Evolutionary conservation across 2,113 vertebrate genomes (phyloP), one percentile per base, ranked within the genome.

Genomic region (Nothocercus julius): DNA sequence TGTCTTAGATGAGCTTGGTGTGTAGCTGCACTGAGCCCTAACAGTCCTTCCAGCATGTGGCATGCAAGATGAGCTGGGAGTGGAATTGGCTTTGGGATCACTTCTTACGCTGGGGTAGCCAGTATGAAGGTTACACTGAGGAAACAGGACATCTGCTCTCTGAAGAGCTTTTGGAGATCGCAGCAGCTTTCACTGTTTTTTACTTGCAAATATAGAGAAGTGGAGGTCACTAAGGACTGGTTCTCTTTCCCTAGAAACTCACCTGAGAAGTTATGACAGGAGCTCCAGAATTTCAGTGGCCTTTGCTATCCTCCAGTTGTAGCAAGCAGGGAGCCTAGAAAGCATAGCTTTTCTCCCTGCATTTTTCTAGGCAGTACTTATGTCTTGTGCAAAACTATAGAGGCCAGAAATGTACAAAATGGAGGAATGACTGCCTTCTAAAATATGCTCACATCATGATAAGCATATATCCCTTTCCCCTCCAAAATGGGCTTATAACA

Each of bases 1-100:
- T 53, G 61, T 34, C 74, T 70, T 51, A 83, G 82, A n/a, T 0
- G 5, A 67, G 24, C 83, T 83, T 7, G 0, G 27, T 27, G 54
- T 56, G 87, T 0, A 3, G 63, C 68, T 88, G 64, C 73, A 40
- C 42, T 38, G 83, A 92, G 45, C 32, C 70, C 19, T 88, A 75
- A 75, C 2, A 30, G 88, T 90, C 73, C 72, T 89, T 22, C 11
- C 34, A 86, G 85, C 61, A 68, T 64, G 85, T 2, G 0, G 42
- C 0, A 0, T 0, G 0, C 72, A 78, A 82, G 63, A 77, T 78
- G 82, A 83, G 54, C 75, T 70, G 27, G 30, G 76, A 75, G 64
- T 74, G 78, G 38, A 53, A 96, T 94, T 94, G 90, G 93, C 90
- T 76, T 86, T 76, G 85, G 38, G 64, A 61, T 69, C 56, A 64